Conservation (phyloP, 2,797 vertebrate species). For the Poeciliopsis gracilis region DNA sequence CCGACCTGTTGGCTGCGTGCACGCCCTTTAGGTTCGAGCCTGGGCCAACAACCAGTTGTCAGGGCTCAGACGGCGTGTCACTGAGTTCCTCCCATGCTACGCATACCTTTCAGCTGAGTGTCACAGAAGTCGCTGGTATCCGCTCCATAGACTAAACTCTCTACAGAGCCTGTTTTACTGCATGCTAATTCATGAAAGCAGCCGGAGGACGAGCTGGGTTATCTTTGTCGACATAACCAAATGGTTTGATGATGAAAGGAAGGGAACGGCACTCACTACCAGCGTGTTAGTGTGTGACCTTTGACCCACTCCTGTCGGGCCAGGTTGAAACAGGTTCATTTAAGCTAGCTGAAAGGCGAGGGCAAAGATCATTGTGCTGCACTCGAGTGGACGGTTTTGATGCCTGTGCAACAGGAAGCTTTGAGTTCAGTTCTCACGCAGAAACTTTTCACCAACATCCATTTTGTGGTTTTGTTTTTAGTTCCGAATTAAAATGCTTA, state of each 20-base stretch:
- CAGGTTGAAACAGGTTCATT: not conserved
- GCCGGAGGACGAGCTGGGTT: not conserved
- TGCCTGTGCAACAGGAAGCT: not conserved
- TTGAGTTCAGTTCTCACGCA: not conserved
- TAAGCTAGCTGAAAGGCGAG: not conserved
- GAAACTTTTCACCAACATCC: not conserved
- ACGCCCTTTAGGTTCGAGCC: not conserved
- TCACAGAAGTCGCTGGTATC: constrained; percentile 14
- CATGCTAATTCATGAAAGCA: constrained; percentile 11
- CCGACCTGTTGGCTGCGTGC: constrained; percentile 17
- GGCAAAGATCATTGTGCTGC: not conserved
- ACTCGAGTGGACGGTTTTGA: not conserved
- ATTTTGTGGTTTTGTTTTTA: not conserved
- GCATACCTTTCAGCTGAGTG: constrained; percentile 50
- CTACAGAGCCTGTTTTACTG: not conserved
- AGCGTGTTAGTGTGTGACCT: constrained; percentile 18
- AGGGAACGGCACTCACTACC: constrained; percentile 17
- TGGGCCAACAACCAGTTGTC: constrained; percentile 14
- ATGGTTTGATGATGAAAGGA: constrained; percentile 1
- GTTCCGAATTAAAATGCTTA: not conserved
- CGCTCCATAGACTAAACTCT: not conserved
- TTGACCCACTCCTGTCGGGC: constrained; percentile 40
- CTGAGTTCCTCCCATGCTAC: constrained; percentile 37
- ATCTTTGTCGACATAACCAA: constrained; percentile 4
- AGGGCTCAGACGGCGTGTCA: constrained; percentile 23